Evolutionary conservation across 2,888 invertebrate genomes (phyloP), one percentile per base, ranked within the genome.

Genomic region (Monoplex corrugatus): DNA sequence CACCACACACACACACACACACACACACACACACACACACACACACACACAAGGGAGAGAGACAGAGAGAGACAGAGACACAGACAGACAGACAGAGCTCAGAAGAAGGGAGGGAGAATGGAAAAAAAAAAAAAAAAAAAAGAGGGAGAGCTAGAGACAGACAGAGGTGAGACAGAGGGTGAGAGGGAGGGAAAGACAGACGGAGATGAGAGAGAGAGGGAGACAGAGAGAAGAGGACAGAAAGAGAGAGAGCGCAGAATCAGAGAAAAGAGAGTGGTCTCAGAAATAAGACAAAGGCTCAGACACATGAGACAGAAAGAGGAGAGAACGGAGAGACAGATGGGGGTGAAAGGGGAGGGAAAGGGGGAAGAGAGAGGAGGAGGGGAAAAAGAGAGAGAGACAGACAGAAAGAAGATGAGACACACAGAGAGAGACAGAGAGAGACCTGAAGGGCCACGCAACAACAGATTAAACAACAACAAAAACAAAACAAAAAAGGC

Each of bases 351-450:
- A 19, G 1, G 32, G 16, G 28, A 40, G 2, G 44, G 44, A 45
- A n/a, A 82, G 32, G 28, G 5, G 28, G 28, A 68, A 13, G 28
- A 28, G 28, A 13, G 28, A 28, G 28, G 5, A 68, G 68, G 32
- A 78, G 23, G 44, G 19, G 6, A 82, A n/a, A 82, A 16, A n/a
- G 82, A 82, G 23, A 78, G 78, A 85, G 38, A 85, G 38, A 63
- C 0, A 63, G 23, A 63, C 6, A 38, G 38, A 40, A 6, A 63
- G 63, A 68, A 10, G 28, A 19, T n/a, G 40, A 85, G 40, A 85
- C n/a, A 85, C 63, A 85, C 35, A 57, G 85, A 85, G 10, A 85
- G 85, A 50, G 85, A 85, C 40, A 63, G 85, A 40, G 63, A 57
- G 40, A 85, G 63, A 38, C 2, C 8, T 8, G 50, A 43, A 5